Evolutionary conservation across 2,888 invertebrate genomes (phyloP), one percentile per base, ranked within the genome.

Genomic region (Chymomyza procnemis): DNA sequence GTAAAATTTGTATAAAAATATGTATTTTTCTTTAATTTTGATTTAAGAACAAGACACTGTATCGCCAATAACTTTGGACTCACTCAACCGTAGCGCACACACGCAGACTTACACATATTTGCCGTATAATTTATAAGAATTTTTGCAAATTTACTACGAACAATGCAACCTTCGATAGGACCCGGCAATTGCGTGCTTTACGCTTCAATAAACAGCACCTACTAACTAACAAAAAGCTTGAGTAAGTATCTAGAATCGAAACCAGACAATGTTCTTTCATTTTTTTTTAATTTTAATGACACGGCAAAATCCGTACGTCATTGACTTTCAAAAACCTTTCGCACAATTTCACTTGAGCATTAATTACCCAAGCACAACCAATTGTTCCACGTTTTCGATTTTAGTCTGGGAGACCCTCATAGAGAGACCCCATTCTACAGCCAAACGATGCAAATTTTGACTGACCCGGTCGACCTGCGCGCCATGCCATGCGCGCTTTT

Each of bases 301-400:
- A 12, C 6, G 41, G 62, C 55, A 47, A 58, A 69, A 59, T 34
- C 9, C 47, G 48, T 59, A 52, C 30, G 64, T 73, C 69, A 69
- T 69, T 79, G 68, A 73, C 69, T 74, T 73, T 54, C 50, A 46
- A 66, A 63, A 70, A 59, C 58, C 64, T 66, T 66, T 66, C 62
- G 41, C 64, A 59, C 63, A 64, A 76, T 71, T 78, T 81, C 62
- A 68, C 73, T 57, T 18, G 19, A 60, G 67, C 68, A 46, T 79
- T 73, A 73, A 79, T 80, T 71, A 75, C 68, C 73, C 69, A 66
- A 68, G 59, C 54, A 21, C 19, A 54, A 12, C 19, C 19, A 21
- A 54, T 22, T 22, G 21, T 50, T 0, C 14, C 21, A 3, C 9
- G n/a, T n/a, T 2, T 26, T 26, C 26, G 26, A 3, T 26, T 26